phyloP scores from a whole-genome alignment of 23 tunicate genomes.

The Aplidium turbinatum region DNA sequence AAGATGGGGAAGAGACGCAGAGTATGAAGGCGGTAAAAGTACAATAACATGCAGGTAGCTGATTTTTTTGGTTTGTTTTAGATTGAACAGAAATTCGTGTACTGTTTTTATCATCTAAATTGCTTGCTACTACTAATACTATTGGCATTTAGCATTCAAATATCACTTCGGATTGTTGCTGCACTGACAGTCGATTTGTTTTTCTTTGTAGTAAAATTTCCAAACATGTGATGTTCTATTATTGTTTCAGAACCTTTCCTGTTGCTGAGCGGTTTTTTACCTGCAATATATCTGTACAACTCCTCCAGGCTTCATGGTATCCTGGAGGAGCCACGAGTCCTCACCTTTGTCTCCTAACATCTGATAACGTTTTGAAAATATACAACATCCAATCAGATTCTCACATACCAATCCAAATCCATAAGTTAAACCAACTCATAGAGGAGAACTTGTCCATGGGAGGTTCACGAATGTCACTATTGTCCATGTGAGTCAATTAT shows the following conservation, averaged over 20 bases:
- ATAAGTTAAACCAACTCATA: slow-evolving; percentile 36
- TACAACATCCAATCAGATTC: slow-evolving; percentile 53
- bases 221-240: not conserved
- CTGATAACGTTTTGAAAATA: slow-evolving; percentile 71
- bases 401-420: slow-evolving; percentile 66
- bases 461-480: slow-evolving; percentile 48
- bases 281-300: slow-evolving; percentile 69
- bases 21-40: slow-evolving; percentile 47
- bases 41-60: slow-evolving; percentile 55
- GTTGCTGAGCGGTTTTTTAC: slow-evolving; percentile 84
- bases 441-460: slow-evolving; percentile 44
- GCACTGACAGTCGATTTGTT: no score
- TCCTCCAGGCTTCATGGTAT: slow-evolving; percentile 90
- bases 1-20: slow-evolving; percentile 56
- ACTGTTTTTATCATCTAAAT: no score
- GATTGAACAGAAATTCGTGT: no score
- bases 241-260: slow-evolving; percentile 47
- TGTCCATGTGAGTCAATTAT: slow-evolving; percentile 58
- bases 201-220: not conserved
- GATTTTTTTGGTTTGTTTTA: no score
- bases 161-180: no score
- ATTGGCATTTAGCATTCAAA: no score
- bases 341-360: slow-evolving; percentile 61
- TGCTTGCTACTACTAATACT: no score
- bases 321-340: slow-evolving; percentile 49